Evolutionary conservation across 92 coral and sea anemone species (phyloP), one percentile per base, ranked within the genome.

Genomic region (Scolanthus callimorphus): DNA sequence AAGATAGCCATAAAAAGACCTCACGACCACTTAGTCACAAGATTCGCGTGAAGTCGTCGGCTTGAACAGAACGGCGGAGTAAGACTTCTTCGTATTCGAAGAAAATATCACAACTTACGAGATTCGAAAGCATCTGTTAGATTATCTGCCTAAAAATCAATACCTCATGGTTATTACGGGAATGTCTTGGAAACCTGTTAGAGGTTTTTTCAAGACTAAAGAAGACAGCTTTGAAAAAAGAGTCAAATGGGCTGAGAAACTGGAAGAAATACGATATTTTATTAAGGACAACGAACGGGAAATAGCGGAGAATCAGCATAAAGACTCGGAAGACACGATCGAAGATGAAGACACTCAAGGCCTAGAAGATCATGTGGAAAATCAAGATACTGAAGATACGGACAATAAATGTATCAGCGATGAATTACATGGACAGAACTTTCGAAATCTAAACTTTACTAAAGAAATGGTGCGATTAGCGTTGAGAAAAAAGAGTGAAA

Each of bases 241-340:
- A 31, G 85, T 79, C 3, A 62, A 64, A 50, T 79, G 85, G 85
- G 85, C 85, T 15, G 59, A 63, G 21, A 37, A 79, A 37, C 55
- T 79, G 11, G 85, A 79, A 25, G 79, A 79, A 44, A 79, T 79
- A 38, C 29, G 65, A 1, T 79, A 71, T n/a, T 79, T 71, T 46
- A 68, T 68, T 27, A 68, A 45, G 31, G 75, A 68, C 19, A 68
- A 54, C 3, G 74, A 67, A 19, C 4, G 4, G 17, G 12, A 46
- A 4, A 46, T 20, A 9, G 19, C 12, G 4, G 17, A 46, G 22
- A 21, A 21, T 9, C 41, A 56, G 62, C 27, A 31, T n/a, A 56
- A 28, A 15, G 46, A 20, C 22, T 19, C 1, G 39, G 31, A 59
- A 39, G 29, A 34, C 22, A 20, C 26, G 50, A 1, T 6, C 34